phyloP scores from a whole-genome alignment of 2,888 invertebrate genomes.

The Leptinotarsa peninsularis region DNA sequence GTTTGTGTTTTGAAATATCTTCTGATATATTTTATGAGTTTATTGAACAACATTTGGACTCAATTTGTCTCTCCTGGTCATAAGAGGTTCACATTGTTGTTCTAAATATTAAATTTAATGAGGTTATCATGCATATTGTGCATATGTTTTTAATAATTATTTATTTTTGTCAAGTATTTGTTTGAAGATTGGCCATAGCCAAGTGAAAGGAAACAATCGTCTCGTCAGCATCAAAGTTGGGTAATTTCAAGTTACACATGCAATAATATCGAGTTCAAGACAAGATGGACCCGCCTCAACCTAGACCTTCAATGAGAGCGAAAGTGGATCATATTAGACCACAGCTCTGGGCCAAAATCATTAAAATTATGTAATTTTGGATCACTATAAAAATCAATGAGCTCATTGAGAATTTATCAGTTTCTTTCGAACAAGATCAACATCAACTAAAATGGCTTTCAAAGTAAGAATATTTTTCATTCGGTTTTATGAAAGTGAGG shows the following conservation, averaged over 20 bases:
- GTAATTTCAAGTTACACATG: slow-evolving; percentile 1
- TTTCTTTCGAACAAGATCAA: slow-evolving; percentile 49
- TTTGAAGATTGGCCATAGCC: background rate
- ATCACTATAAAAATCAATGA: slow-evolving; percentile 59
- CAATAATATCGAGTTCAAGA: slow-evolving; percentile 9
- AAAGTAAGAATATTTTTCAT: slow-evolving; percentile 54
- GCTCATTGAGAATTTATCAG: too few relatives aligned
- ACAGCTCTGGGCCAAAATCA: slow-evolving; percentile 39
- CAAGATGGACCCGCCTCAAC: slow-evolving; percentile 54
- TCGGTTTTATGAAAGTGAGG: too few relatives aligned
- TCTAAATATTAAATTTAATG: too few relatives aligned
- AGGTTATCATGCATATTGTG: too few relatives aligned
- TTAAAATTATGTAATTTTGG: slow-evolving; percentile 49
- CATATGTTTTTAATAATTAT: too few relatives aligned
- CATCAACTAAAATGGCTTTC: slow-evolving; percentile 57
- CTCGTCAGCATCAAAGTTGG: background rate
- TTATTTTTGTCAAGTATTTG: too few relatives aligned
- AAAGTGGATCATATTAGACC: slow-evolving; percentile 59
- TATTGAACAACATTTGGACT: too few relatives aligned
- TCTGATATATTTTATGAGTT: too few relatives aligned
- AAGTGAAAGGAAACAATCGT: background rate
- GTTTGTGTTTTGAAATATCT: too few relatives aligned
- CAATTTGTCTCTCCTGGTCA: too few relatives aligned
- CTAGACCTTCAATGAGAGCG: slow-evolving; percentile 63
- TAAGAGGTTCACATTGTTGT: too few relatives aligned